Percentiles rank a stretch among this genome's conserved stretches.
Evolutionary conservation across 2,888 invertebrate genomes (phyloP).

Genomic region (Xestoiulus laeticollis): DNA sequence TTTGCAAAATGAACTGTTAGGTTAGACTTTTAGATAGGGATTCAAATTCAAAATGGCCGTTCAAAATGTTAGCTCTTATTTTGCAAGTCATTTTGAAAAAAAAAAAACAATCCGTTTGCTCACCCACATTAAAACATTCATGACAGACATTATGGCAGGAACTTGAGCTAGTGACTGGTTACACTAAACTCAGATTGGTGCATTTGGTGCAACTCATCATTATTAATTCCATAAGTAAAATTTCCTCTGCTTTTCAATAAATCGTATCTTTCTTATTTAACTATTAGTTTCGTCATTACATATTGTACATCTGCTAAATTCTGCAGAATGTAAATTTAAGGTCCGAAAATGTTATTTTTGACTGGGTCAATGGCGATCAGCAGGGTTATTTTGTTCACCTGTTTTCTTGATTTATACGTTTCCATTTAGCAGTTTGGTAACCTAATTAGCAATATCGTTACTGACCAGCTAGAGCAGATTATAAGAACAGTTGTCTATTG

Average conservation of each 20-base stretch:
- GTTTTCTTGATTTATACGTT: not conserved
- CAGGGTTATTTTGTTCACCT: not conserved
- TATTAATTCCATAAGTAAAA: not conserved
- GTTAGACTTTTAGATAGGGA: too few species aligned
- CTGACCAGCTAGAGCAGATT: not conserved
- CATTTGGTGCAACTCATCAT: not conserved
- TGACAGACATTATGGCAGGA: too few species aligned
- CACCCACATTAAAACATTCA: not conserved
- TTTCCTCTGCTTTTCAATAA: not conserved
- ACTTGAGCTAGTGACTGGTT: not conserved
- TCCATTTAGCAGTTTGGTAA: not conserved
- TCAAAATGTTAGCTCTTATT: too few species aligned
- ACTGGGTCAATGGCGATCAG: not conserved
- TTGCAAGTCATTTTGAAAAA: too few species aligned
- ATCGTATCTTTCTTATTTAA: not conserved
- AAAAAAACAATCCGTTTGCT: not conserved
- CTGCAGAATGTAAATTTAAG: not conserved
- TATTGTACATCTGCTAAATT: too few species aligned
- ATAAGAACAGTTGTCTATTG: not conserved
- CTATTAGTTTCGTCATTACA: not conserved
- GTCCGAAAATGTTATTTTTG: not conserved
- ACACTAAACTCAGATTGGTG: not conserved
- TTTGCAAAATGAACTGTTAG: too few species aligned
- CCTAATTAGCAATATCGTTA: conserved; percentile 11
- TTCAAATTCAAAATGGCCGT: too few species aligned